Evolutionary conservation across 2,113 vertebrate species (phyloP).

Genomic region (Myotis davidii): DNA sequence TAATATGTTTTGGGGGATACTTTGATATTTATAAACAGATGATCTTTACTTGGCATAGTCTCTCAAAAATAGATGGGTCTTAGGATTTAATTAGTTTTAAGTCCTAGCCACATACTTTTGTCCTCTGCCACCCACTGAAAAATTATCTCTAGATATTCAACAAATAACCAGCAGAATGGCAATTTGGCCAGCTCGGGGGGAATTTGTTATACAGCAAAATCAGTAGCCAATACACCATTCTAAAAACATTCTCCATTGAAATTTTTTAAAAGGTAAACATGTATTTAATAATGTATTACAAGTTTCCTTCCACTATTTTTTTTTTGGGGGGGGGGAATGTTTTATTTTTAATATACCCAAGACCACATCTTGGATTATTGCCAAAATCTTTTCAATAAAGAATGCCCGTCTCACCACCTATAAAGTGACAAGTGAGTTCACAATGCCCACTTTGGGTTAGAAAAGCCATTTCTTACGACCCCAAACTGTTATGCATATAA

Average conservation of each 20-base stretch:
- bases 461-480: not conserved
- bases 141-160: conserved; percentile 27
- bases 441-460: not conserved
- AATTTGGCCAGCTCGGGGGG: not conserved
- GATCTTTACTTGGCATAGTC: not conserved
- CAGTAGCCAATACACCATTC: too few relatives aligned
- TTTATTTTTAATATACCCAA: not conserved
- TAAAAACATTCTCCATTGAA: too few relatives aligned
- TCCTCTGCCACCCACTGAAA: not conserved
- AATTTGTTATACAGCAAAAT: too few relatives aligned
- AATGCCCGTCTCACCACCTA: not conserved
- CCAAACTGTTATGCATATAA: not conserved
- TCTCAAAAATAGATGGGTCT: not conserved
- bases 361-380: not conserved
- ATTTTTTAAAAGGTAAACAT: too few relatives aligned
- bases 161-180: not conserved
- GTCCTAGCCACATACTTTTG: not conserved
- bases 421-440: not conserved
- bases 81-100: conserved; percentile 22
- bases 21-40: not conserved
- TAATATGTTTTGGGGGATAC: not conserved
- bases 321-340: too few relatives aligned
- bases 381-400: not conserved
- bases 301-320: too few relatives aligned
- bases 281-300: too few relatives aligned